A percentile compares a stretch with the other conserved stretches of the same genome.
phyloP scores from a whole-genome alignment of 2,113 vertebrate species.

The Lichenostomus cassidix region DNA sequence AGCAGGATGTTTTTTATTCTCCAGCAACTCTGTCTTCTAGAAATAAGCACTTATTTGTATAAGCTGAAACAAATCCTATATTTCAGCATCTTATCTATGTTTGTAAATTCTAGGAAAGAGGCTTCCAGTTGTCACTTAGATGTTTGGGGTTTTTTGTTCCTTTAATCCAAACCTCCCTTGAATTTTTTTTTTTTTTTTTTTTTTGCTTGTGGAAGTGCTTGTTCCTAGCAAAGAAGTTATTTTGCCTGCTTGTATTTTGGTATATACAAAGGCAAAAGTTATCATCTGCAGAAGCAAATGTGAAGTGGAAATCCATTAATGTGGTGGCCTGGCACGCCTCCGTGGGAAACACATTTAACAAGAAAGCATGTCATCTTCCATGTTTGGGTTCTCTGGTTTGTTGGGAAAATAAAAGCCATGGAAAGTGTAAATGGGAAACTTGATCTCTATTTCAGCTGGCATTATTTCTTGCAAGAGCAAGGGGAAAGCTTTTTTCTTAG shows the following conservation, averaged over 20 bases:
- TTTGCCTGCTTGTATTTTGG: neutral
- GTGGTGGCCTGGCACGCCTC: neutral
- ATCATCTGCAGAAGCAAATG: neutral
- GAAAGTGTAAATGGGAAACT: constrained; percentile 29
- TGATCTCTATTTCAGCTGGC: constrained; percentile 22
- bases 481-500: neutral
- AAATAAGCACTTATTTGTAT: neutral
- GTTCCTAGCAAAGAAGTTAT: neutral
- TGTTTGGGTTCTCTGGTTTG: neutral
- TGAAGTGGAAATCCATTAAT: neutral
- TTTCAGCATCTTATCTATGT: constrained; percentile 27
- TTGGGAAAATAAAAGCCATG: neutral
- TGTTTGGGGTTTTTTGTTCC: neutral
- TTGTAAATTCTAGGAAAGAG: constrained; percentile 11
- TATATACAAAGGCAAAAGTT: neutral
- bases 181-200: neutral
- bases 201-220: neutral
- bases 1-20: constrained; percentile 8
- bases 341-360: neutral
- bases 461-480: constrained; percentile 1
- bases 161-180: neutral
- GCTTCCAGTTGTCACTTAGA: neutral
- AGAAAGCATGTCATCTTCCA: neutral
- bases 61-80: constrained; percentile 24
- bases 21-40: constrained; percentile 2